Evolutionary conservation across 2,797 vertebrate species (phyloP).

Genomic region (Picus viridis): DNA sequence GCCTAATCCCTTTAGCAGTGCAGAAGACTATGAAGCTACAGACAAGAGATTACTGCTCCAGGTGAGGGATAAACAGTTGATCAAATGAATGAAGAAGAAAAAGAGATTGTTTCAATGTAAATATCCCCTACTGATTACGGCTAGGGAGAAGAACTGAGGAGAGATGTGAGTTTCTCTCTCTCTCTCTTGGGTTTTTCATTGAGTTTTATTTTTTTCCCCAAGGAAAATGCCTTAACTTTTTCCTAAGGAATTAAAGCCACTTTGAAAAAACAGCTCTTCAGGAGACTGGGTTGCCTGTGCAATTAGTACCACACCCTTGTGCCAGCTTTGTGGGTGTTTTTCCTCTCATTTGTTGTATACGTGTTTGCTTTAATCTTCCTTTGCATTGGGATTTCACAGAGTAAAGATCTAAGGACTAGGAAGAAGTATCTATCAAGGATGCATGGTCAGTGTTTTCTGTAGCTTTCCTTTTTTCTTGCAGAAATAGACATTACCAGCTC

Average conservation of each 20-base stretch:
- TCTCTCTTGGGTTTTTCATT: too few relatives aligned
- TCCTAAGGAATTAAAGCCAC: not conserved
- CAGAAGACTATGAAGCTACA: constrained; percentile 44
- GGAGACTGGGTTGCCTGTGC: not conserved
- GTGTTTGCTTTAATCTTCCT: not conserved
- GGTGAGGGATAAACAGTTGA: constrained; percentile 60
- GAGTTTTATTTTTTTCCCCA: too few relatives aligned
- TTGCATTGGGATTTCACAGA: not conserved
- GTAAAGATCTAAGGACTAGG: not conserved
- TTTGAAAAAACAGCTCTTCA: not conserved
- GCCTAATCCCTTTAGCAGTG: constrained; percentile 45
- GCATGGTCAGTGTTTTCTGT: not conserved
- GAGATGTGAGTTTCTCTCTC: not conserved
- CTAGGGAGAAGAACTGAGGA: not conserved
- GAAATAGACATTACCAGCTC: not conserved
- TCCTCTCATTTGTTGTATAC: not conserved
- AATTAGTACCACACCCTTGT: not conserved
- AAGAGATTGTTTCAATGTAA: constrained; percentile 58
- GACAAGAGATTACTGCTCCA: constrained; percentile 55
- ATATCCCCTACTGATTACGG: constrained; percentile 22
- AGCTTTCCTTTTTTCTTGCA: not conserved
- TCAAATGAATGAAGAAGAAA: constrained; percentile 50
- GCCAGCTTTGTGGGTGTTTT: not conserved
- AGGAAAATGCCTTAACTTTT: not conserved
- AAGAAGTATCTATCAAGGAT: not conserved